Evolutionary conservation across 2,797 vertebrate genomes (phyloP), one percentile per base, ranked within the genome.

Genomic region (Eleutherodactylus coqui): DNA sequence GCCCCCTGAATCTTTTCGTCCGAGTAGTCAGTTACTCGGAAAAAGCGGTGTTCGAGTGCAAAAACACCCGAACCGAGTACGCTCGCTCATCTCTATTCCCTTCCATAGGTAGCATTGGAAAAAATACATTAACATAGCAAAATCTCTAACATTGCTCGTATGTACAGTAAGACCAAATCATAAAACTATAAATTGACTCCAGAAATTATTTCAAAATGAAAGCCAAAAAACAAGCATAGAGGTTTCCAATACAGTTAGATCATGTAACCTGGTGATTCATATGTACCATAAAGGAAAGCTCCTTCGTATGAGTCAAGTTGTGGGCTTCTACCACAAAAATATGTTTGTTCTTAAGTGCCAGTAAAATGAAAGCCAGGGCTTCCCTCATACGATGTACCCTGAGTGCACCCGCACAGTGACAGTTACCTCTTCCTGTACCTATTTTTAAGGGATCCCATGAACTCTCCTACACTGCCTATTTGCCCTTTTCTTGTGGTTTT

Each of bases 211-310:
- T 64, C 29, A 64, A 29, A 38, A 14, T 21, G 5, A 38, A 60
- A 67, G 17, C 16, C 13, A 16, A 34, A 19, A 38, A 69, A 38
- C 32, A 69, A 69, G 34, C 64, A 69, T 69, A 36, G 62, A 69
- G 7, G 24, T 45, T 32, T 45, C 5, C 8, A 73, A 73, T 75
- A 75, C 24, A 29, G 47, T 53, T 53, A 73, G 64, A 2, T 53
- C 34, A n/a, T n/a, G 16, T 51, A 67, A 82, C 17, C 49, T 47
- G 89, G 86, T 94, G 93, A 94, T 93, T 94, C 92, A 93, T 91
- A 92, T 91, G 91, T 88, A 88, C 92, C 93, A 91, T 41, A 0
- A 89, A 86, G 85, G 77, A 92, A 92, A 91, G 41, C 85, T 88
- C 89, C 81, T 83, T 92, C 88, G 91, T 77, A 84, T 93, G 91